These are phyloP conservation scores for Euproctis similis DNA, from an alignment of 2,888 invertebrate species.

Conservation along the genomic window DNA sequence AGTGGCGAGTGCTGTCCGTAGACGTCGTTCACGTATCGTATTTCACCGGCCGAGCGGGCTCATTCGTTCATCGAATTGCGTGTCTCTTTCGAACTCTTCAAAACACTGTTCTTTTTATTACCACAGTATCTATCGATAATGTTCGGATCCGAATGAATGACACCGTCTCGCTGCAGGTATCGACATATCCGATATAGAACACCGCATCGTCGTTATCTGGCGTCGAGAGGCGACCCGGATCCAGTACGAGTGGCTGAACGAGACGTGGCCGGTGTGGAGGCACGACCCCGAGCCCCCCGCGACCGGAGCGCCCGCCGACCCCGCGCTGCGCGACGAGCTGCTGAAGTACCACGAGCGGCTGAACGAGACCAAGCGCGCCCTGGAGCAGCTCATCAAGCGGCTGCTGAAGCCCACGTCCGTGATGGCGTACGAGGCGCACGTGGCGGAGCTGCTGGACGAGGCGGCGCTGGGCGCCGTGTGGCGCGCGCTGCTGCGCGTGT, in stretches of 20 bases:
- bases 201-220: conserved; percentile 93
- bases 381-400: conserved; percentile 83
- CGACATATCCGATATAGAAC: conserved; percentile 69
- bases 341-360: conserved; percentile 56
- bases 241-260: conserved; percentile 92
- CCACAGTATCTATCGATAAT: no score
- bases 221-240: conserved; percentile 88
- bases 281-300: conserved; percentile 39
- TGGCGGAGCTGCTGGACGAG: conserved; percentile 88
- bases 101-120: no score
- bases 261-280: conserved; percentile 79
- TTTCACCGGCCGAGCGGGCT: no score
- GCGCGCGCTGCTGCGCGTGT: conserved; percentile 54
- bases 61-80: no score
- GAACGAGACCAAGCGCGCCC: conserved; percentile 82
- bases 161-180: conserved; percentile 56
- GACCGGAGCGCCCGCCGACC: conserved; percentile 32
- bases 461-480: conserved; percentile 84
- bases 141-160: no score
- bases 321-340: conserved; percentile 48
- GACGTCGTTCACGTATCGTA: no score
- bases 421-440: conserved; percentile 84
- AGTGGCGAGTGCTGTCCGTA: no score
- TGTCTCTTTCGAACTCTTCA: no score
- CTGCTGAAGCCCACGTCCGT: conserved; percentile 84